Base-by-base conservation (phyloP, 2,888 invertebrate genomes). In the Hofmannophila pseudospretella region DNA sequence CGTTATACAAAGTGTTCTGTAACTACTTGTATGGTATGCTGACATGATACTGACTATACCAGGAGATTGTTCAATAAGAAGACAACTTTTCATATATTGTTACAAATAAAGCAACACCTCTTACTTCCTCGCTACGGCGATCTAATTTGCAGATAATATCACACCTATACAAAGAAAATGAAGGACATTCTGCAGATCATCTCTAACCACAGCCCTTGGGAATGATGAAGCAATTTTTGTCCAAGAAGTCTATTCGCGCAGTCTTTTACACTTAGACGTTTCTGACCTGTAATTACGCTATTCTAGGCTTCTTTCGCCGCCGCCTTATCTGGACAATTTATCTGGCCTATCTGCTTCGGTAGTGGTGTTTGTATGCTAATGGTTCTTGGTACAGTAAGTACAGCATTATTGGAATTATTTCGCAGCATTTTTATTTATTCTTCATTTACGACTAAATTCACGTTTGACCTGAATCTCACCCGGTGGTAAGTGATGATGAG, bases 321-420 rank as follows among this genome's bases (percentile, higher is more conserved):
- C 31, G 49, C 45, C 52, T 73, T 81, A 81, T 81, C 80, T 67
- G 55, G 54, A 68, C 78, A 75, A 78, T 78, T 80, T 74, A 81
- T 80, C 80, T 73, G 57, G 60, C 66, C 64, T 71, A 71, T 77
- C 69, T 67, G 54, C 53, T 53, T 61, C 59, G 58, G 68, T 60
- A 61, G 63, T 67, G 59, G 63, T 76, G 76, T 79, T 76, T 77
- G 69, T 77, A 78, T 81, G 79, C 70, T 79, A 81, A 81, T 80
- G 62, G 64, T 33, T 5, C 5, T 16, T 39, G 42, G 62, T 69
- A 65, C 61, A 60, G 59, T 58, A 43, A 36, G 38, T 33, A 29
- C 20, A 20, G 8, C 8, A 20, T 20, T 20, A 20, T n/a, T n/a
- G n/a, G n/a, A n/a, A n/a, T n/a, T n/a, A n/a, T n/a, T n/a, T n/a